phyloP scores from a whole-genome alignment of 2,797 vertebrate genomes.

The Cuniculus paca region DNA sequence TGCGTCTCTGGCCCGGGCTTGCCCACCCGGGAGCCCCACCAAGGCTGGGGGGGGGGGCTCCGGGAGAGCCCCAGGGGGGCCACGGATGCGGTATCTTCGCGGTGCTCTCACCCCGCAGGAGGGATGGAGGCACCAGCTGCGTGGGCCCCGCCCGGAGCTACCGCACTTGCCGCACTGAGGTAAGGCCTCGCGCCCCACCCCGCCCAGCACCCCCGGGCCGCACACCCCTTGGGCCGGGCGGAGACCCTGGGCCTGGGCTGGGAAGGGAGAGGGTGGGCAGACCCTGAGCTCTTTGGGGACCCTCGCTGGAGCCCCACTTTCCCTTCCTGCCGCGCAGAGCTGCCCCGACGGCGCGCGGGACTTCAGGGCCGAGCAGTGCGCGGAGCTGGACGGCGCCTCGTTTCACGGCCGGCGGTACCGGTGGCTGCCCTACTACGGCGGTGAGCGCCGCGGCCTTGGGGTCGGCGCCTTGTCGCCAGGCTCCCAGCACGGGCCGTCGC shows the following conservation, averaged over 20 bases:
- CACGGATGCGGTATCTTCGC: background rate
- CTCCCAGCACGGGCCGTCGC: rapidly evolving
- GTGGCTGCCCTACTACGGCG: slow-evolving; percentile 97
- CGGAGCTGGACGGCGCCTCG: slow-evolving; percentile 93
- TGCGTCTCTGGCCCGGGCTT: too few relatives aligned
- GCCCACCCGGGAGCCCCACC: background rate
- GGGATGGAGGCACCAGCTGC: slow-evolving; percentile 94
- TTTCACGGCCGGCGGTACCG: slow-evolving; percentile 95
- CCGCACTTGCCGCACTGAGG: slow-evolving; percentile 95
- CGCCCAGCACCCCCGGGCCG: background rate
- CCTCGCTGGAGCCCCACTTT: background rate
- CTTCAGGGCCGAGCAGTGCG: slow-evolving; percentile 97
- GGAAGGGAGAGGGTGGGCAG: background rate
- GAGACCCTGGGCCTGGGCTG: background rate
- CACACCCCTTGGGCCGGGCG: background rate
- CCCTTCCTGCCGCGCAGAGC: slow-evolving; percentile 87
- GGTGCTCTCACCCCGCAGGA: slow-evolving; percentile 87
- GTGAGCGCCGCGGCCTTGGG: slow-evolving; percentile 88
- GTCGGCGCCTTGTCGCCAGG: background rate
- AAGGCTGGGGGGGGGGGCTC: background rate
- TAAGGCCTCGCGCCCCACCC: slow-evolving; percentile 75
- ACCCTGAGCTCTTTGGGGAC: background rate
- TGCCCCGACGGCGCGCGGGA: slow-evolving; percentile 94
- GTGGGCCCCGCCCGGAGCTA: slow-evolving; percentile 93
- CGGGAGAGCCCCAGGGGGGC: background rate